phyloP scores from a whole-genome alignment of 2,888 invertebrate genomes.

The Phalera bucephala region DNA sequence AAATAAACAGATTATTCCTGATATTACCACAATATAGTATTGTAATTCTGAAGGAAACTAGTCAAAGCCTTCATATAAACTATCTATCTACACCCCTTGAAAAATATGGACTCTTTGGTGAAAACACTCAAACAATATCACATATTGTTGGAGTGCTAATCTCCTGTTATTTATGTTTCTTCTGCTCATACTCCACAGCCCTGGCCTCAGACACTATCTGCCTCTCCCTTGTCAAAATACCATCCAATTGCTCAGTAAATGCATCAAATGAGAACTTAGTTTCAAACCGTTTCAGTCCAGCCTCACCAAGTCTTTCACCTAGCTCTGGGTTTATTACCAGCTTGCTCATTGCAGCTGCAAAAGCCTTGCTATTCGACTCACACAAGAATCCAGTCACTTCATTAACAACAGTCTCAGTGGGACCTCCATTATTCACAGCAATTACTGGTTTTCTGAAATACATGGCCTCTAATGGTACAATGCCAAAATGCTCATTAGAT shows the following conservation, averaged over 20 bases:
- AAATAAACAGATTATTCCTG: not conserved
- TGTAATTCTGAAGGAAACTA: not conserved
- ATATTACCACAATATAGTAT: not conserved
- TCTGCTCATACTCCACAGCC: slow-evolving; percentile 65
- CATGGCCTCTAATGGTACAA: slow-evolving; percentile 99
- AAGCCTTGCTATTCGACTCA: slow-evolving; percentile 85
- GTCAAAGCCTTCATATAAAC: too few relatives aligned
- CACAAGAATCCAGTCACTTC: slow-evolving; percentile 92
- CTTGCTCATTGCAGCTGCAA: slow-evolving; percentile 90
- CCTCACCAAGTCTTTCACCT: slow-evolving; percentile 87
- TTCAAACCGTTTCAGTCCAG: slow-evolving; percentile 89
- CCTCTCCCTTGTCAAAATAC: slow-evolving; percentile 70
- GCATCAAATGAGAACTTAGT: slow-evolving; percentile 92
- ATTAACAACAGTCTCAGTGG: slow-evolving; percentile 94
- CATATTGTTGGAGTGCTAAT: slow-evolving; percentile 68
- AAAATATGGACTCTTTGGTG: slow-evolving; percentile 30
- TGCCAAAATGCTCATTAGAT: slow-evolving; percentile 98
- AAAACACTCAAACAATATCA: slow-evolving; percentile 76
- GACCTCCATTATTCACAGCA: slow-evolving; percentile 97
- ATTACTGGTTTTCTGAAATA: slow-evolving; percentile 96
- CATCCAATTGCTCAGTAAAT: slow-evolving; percentile 87
- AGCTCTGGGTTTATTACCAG: slow-evolving; percentile 85
- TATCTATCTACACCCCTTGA: too few relatives aligned
- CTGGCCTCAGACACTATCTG: slow-evolving; percentile 69
- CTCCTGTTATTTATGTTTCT: slow-evolving; percentile 69